These are phyloP conservation scores for Labia minor DNA, from an alignment of 2,888 invertebrate genomes.

Conservation along the genomic window DNA sequence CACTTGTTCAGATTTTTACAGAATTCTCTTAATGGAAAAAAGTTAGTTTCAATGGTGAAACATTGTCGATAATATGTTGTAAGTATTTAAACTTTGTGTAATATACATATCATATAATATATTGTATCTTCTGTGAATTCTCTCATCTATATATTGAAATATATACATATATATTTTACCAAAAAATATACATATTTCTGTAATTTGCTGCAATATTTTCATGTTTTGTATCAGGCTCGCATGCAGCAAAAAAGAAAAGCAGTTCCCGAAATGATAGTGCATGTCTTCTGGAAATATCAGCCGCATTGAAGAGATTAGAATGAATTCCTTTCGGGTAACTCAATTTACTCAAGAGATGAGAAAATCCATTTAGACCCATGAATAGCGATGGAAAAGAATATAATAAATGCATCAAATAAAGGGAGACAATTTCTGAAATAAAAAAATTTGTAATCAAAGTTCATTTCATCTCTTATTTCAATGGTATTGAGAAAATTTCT, in stretches of 20 bases:
- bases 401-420: neutral
- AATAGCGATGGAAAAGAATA: neutral
- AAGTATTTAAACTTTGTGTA: too few relatives aligned
- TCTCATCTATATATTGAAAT: too few relatives aligned
- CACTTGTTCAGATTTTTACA: too few relatives aligned
- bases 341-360: neutral
- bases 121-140: too few relatives aligned
- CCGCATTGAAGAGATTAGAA: constrained; percentile 38
- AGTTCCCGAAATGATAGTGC: constrained; percentile 47
- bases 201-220: constrained; percentile 54
- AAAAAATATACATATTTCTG: constrained; percentile 59
- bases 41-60: too few relatives aligned
- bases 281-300: constrained; percentile 42
- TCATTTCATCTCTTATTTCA: too few relatives aligned
- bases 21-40: too few relatives aligned
- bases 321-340: neutral
- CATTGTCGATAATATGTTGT: too few relatives aligned
- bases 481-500: too few relatives aligned
- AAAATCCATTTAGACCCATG: neutral
- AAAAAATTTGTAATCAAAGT: too few relatives aligned
- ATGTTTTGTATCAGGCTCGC: constrained; percentile 54
- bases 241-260: constrained; percentile 49
- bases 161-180: constrained; percentile 36
- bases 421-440: neutral
- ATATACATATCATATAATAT: too few relatives aligned